These are phyloP conservation scores for Momotus momota DNA, from an alignment of 2,797 vertebrate genomes.

Conservation along the genomic window DNA sequence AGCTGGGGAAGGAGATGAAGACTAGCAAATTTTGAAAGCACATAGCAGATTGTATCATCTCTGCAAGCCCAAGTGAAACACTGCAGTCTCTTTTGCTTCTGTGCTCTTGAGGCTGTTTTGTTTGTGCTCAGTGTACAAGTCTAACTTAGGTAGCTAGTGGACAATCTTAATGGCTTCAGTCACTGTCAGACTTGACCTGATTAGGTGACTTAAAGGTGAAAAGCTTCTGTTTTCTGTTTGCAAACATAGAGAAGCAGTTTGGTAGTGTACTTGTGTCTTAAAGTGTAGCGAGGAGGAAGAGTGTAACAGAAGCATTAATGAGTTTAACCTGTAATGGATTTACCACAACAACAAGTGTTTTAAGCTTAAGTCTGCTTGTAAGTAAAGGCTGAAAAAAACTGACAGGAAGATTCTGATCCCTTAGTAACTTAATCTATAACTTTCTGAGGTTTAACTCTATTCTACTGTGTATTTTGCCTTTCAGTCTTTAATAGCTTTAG, in stretches of 20 bases:
- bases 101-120: background rate
- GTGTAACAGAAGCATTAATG: background rate
- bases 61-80: background rate
- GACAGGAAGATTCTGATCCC: background rate
- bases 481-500: background rate
- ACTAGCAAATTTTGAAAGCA: background rate
- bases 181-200: background rate
- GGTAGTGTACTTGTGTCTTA: background rate
- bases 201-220: background rate
- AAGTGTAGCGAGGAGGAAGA: background rate
- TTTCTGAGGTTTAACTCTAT: background rate
- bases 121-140: background rate
- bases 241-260: background rate
- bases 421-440: background rate
- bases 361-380: background rate
- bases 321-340: background rate
- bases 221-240: background rate
- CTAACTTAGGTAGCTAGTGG: background rate
- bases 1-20: background rate
- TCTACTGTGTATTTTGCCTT: background rate
- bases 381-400: background rate
- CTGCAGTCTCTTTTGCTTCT: background rate
- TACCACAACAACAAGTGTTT: background rate
- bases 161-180: background rate
- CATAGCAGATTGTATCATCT: background rate